Conservation (phyloP, 30 jellyfish, hydroid and myxozoan genomes). For the Aurelia aurita region DNA sequence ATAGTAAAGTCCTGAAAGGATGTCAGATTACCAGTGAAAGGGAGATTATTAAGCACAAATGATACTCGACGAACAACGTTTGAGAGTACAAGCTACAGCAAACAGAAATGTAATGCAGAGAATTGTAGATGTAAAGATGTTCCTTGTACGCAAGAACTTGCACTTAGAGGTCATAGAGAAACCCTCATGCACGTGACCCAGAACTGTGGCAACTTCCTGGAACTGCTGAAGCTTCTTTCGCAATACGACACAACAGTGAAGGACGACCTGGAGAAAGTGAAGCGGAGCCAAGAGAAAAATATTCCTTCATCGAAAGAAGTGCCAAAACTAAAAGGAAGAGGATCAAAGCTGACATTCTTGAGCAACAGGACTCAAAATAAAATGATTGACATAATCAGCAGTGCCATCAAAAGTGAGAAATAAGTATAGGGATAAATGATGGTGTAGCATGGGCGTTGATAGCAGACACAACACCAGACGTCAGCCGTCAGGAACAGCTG, state of each 20-base stretch:
- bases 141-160: constrained; percentile 59
- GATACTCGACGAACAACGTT: constrained; percentile 9
- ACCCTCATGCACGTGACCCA: background rate
- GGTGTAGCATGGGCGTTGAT: constrained; percentile 49
- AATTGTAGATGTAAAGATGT: constrained; percentile 7
- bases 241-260: background rate
- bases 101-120: constrained; percentile 32
- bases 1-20: no score
- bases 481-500: constrained; percentile 42
- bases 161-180: constrained; percentile 43
- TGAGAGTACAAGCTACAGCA: constrained; percentile 10
- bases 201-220: constrained; percentile 28
- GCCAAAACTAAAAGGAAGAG: constrained; percentile 32
- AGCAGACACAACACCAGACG: constrained; percentile 29
- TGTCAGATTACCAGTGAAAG: no score
- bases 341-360: constrained; percentile 54
- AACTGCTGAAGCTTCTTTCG: constrained; percentile 18
- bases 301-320: no score
- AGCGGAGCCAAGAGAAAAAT: background rate
- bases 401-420: background rate
- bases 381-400: constrained; percentile 37
- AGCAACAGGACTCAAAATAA: constrained; percentile 42
- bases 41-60: no score
- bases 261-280: constrained; percentile 29
- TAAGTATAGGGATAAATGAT: background rate